These are phyloP conservation scores for Poecilia gillii DNA, from an alignment of 2,797 vertebrate species.

Conservation along the genomic window DNA sequence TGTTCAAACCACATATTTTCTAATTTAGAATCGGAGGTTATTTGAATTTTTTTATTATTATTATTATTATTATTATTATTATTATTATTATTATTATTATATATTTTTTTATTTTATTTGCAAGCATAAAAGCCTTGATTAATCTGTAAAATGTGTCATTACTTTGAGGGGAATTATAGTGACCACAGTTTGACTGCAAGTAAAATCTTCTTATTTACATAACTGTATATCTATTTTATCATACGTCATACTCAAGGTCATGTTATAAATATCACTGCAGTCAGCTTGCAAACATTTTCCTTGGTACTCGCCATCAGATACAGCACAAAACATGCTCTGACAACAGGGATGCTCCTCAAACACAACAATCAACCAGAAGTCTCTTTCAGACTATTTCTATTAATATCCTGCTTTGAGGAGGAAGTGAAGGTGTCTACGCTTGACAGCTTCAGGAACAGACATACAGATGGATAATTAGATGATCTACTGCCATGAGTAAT, in stretches of 20 bases:
- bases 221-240: neutral
- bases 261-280: neutral
- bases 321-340: slow-evolving; percentile 1
- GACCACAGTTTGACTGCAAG: neutral
- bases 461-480: slow-evolving; percentile 55
- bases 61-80: neutral
- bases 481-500: slow-evolving; percentile 48
- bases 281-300: neutral
- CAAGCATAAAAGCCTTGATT: slow-evolving; percentile 14
- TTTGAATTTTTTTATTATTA: slow-evolving; percentile 9
- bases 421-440: slow-evolving; percentile 46
- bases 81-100: neutral
- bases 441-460: slow-evolving; percentile 43
- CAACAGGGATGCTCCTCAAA: slow-evolving; percentile 1
- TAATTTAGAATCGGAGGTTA: slow-evolving; percentile 18
- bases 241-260: neutral
- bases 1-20: slow-evolving; percentile 16
- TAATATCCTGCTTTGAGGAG: slow-evolving; percentile 51
- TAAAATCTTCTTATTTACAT: slow-evolving; percentile 5
- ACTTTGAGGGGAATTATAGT: slow-evolving; percentile 14
- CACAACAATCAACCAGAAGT: slow-evolving; percentile 14
- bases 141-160: slow-evolving; percentile 15
- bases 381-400: slow-evolving; percentile 46
- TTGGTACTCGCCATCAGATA: neutral
- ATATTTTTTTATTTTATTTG: slow-evolving; percentile 9